Evolutionary conservation across 2,797 vertebrate genomes (phyloP).

Genomic region (Aquila chrysaetos): DNA sequence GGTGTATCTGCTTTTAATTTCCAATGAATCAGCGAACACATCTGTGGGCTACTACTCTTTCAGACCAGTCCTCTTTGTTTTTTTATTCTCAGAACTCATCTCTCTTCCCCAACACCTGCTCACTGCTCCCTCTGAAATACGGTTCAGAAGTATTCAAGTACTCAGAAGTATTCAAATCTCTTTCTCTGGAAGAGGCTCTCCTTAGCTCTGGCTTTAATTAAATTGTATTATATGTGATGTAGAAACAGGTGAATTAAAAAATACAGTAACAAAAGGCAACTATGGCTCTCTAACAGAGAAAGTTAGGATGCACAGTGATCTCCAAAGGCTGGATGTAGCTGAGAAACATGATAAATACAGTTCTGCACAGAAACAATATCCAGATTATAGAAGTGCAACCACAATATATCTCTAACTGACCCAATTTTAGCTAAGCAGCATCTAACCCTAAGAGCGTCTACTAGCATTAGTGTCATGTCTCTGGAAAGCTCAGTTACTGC

Average conservation of each 20-base stretch:
- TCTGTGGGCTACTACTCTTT: background rate
- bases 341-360: background rate
- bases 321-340: background rate
- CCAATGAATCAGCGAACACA: slow-evolving; percentile 13
- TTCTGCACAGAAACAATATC: background rate
- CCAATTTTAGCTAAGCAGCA: background rate
- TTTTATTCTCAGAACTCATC: slow-evolving; percentile 34
- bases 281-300: background rate
- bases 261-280: background rate
- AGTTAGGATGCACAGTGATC: background rate
- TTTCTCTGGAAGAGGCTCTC: background rate
- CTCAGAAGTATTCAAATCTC: background rate
- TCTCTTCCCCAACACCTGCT: slow-evolving; percentile 55
- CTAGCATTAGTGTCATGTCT: background rate
- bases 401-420: background rate
- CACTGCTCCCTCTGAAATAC: slow-evolving; percentile 8
- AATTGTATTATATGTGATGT: background rate
- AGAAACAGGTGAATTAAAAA: slow-evolving; percentile 13
- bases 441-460: background rate
- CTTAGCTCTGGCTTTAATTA: background rate
- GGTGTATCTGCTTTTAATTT: slow-evolving; percentile 62
- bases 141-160: background rate
- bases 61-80: background rate
- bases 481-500: background rate
- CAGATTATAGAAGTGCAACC: background rate